phyloP scores from a whole-genome alignment of 2,888 invertebrate genomes.

The Athalia cordata region DNA sequence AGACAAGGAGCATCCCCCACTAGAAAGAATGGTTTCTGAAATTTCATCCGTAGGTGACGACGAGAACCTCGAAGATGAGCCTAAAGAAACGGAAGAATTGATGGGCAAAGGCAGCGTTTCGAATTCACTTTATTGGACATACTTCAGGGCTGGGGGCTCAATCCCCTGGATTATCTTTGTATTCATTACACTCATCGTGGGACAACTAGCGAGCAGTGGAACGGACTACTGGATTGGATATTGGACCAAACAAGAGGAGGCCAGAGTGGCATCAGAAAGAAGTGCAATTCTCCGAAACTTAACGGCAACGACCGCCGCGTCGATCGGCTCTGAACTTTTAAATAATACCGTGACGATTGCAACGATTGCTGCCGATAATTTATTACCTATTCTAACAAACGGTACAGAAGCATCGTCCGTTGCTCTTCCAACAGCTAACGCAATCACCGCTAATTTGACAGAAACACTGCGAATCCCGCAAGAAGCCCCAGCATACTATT shows the following conservation, averaged over 20 bases:
- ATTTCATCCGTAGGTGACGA: conserved; percentile 49
- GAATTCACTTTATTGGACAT: conserved; percentile 79
- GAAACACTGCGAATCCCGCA: too few species aligned
- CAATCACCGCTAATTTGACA: background rate
- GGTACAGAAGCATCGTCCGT: background rate
- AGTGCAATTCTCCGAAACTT: background rate
- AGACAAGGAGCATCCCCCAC: conserved; percentile 17
- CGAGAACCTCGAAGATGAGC: conserved; percentile 73
- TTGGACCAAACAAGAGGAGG: conserved; percentile 76
- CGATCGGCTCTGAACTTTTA: background rate
- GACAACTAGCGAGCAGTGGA: conserved; percentile 82
- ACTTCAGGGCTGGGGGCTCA: conserved; percentile 83
- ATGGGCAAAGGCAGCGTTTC: conserved; percentile 80
- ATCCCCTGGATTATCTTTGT: conserved; percentile 76
- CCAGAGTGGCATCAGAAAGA: conserved; percentile 47
- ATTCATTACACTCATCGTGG: conserved; percentile 77
- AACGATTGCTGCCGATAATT: background rate
- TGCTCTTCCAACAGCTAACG: background rate
- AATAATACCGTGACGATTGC: background rate
- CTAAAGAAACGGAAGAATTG: conserved; percentile 80
- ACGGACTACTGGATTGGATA: conserved; percentile 86
- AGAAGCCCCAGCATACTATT: too few species aligned
- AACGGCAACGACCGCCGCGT: background rate
- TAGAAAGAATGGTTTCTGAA: conserved; percentile 43
- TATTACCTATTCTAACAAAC: background rate